Base-by-base conservation (phyloP, 30 jellyfish, hydroid and myxozoan species). In the Aurelia aurita complex sp. Pacific region DNA sequence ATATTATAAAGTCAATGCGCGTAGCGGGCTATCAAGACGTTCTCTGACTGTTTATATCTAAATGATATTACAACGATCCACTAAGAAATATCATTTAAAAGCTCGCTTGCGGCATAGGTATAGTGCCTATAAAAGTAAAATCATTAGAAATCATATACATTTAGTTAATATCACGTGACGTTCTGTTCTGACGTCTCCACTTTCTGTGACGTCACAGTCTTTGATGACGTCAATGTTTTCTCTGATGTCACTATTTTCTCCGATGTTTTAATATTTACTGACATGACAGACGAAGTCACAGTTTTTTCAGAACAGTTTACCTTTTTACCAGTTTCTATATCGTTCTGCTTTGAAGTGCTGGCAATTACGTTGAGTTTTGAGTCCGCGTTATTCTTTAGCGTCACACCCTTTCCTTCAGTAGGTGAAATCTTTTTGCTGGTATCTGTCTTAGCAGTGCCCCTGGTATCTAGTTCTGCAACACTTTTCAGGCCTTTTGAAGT, bases 21-120 rank as follows among this genome's bases (percentile, higher is more conserved):
- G 65, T 66, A 51, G 54, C 89, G 78, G 89, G 89, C 79, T 79
- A 64, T 79, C 89, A 3, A 77, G 87, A 35, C 67, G 80, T 50
- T 79, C 67, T 64, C 89, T 54, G 67, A 61, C 67, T 63, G 67
- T 66, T 71, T 64, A 51, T 79, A 66, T 77, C 87, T 62, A 77
- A 77, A 77, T 74, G 73, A 40, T 81, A 79, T 63, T 79, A 79
- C 80, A 79, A 63, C 65, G 13, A 79, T 66, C 70, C 74, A 53
- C 51, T 79, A 66, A 60, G 89, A 64, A 79, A 64, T 46, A 64
- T 62, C 40, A 79, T 79, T 64, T 66, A 79, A 79, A 79, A 79
- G 80, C 79, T 79, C 67, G 80, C 80, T 79, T 79, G 34, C 36
- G 73, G 73, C 89, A 36, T 70, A 70, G 54, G 10, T 74, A 79